Evolutionary conservation across 2,797 vertebrate genomes (phyloP), one percentile per base, ranked within the genome.

Genomic region (Cuniculus paca): DNA sequence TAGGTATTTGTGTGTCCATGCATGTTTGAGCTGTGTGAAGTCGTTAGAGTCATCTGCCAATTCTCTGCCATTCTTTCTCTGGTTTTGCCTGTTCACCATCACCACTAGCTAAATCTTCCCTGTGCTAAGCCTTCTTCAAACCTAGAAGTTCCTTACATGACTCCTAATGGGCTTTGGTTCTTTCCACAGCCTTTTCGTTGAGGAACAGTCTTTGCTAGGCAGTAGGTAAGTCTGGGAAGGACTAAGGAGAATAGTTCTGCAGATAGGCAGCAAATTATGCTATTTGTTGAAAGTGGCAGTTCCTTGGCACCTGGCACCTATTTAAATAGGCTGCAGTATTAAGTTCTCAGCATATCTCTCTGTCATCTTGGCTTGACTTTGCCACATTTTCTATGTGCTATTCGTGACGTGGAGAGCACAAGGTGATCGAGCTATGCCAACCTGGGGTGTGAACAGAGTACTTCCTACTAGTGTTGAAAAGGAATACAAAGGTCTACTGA

Each of bases 321-420:
- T 86, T 75, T 96, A 87, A 95, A 60, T 56, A 92, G 79, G 82
- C 45, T 75, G 70, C 63, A 54, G 68, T 83, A 93, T 96, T 94
- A 94, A 95, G 81, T 95, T 97, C 80, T 96, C 75, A 70, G 90
- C 11, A 2, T 91, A 74, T 93, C 82, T 91, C 56, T 82, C 89
- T 50, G 75, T 94, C 95, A 92, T 89, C 85, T 96, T 90, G 90
- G 85, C 94, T 92, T 93, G 83, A 70, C 65, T 92, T 92, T 81
- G 88, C 88, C 84, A 70, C 90, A 36, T 95, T 97, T 96, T 94
- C 83, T 90, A n/a, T 92, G 94, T 88, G 77, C 58, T 88, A 16
- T 97, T 93, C 19, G 22, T 96, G 96, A 96, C 94, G 97, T 96
- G 95, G 88, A 96, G 31, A 96, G 95, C 58, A 77, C 52, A 10